phyloP scores from a whole-genome alignment of 2,888 invertebrate genomes.

The Nemurella pictetii region DNA sequence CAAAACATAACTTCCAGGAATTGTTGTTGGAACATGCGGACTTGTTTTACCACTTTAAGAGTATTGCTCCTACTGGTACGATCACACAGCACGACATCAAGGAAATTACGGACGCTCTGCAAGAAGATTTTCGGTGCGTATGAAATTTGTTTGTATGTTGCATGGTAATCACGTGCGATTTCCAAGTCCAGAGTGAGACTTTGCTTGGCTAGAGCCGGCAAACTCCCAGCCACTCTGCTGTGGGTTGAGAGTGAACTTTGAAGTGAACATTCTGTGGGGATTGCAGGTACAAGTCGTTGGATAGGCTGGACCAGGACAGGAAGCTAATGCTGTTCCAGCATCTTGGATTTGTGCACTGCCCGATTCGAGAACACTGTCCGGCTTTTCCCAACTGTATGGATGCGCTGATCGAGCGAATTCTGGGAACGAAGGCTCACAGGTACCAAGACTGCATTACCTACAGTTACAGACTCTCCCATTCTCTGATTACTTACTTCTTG shows the following conservation, averaged over 20 bases:
- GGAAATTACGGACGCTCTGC: slow-evolving; percentile 87
- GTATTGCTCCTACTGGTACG: slow-evolving; percentile 84
- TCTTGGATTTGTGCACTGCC: slow-evolving; percentile 93
- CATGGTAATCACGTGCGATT: background rate
- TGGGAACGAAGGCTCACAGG: slow-evolving; percentile 69
- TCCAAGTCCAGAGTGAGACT: background rate
- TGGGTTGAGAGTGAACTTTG: no score
- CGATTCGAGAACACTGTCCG: slow-evolving; percentile 92
- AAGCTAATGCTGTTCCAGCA: slow-evolving; percentile 94
- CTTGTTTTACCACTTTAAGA: slow-evolving; percentile 90
- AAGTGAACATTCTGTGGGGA: no score
- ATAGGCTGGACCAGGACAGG: slow-evolving; percentile 91
- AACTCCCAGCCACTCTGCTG: no score
- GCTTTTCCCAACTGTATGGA: slow-evolving; percentile 84
- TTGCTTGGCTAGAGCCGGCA: background rate
- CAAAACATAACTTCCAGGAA: slow-evolving; percentile 89
- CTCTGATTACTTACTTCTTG: background rate
- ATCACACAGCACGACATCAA: slow-evolving; percentile 93
- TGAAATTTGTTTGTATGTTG: slow-evolving; percentile 29
- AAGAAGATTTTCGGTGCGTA: slow-evolving; percentile 83
- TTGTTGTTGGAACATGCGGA: slow-evolving; percentile 89
- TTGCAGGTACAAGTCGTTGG: slow-evolving; percentile 85
- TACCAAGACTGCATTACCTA: slow-evolving; percentile 44
- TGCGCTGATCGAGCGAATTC: slow-evolving; percentile 70
- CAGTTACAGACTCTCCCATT: no score